Percentiles rank a stretch among this genome's conserved stretches.
Evolutionary conservation across 1,140 invertebrate genomes (phyloP).

Genomic region (Pseudobourletiella spinata): DNA sequence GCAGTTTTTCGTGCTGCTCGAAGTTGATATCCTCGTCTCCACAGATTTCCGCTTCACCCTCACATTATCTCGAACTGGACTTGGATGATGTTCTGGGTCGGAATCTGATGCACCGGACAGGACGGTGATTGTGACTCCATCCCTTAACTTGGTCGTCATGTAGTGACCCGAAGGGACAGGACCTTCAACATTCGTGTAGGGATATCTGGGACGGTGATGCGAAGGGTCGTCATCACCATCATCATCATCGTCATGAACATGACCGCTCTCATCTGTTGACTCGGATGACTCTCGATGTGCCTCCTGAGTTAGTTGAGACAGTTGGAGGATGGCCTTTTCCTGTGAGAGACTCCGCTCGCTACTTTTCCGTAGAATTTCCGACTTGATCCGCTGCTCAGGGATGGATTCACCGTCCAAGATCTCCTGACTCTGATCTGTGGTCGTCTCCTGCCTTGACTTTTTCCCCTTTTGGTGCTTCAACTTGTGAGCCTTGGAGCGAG

Average conservation of each 20-base stretch:
- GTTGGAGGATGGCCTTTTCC: slow-evolving; percentile 24
- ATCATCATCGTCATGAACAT: not conserved
- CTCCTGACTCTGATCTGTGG: not conserved
- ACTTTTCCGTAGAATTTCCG: not conserved
- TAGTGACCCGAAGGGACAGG: too few species aligned
- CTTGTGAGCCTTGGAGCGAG: not conserved
- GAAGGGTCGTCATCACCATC: not conserved
- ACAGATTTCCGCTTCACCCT: not conserved
- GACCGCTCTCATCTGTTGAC: not conserved
- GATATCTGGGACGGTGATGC: not conserved
- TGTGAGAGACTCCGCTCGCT: not conserved
- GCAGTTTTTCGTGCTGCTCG: not conserved
- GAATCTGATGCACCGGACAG: not conserved
- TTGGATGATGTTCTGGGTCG: not conserved
- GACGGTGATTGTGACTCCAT: not conserved
- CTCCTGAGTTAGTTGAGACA: slow-evolving; percentile 22
- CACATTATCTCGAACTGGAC: not conserved
- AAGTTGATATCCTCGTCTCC: not conserved
- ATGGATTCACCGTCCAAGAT: not conserved
- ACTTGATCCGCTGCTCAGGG: too few species aligned
- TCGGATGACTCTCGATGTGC: not conserved
- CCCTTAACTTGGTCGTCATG: not conserved
- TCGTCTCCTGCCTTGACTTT: not conserved
- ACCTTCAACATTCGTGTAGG: not conserved
- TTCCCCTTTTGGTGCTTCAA: not conserved